Base-by-base conservation (phyloP, 2,113 vertebrate genomes). In the Strigops habroptila region DNA sequence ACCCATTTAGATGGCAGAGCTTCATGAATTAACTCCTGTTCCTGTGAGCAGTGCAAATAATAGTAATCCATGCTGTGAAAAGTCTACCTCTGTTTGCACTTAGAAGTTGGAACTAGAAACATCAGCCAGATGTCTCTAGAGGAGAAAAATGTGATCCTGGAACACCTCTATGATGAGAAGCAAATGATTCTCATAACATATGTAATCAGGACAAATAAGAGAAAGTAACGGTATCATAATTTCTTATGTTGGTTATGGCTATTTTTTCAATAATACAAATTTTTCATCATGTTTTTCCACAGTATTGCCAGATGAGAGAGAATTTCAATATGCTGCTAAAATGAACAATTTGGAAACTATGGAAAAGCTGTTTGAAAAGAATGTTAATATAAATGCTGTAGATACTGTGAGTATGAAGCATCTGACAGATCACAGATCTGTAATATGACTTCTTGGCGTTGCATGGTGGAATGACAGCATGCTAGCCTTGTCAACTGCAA, bases 241-340 rank as follows among this genome's bases (percentile, higher is more conserved):
- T 14, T 19, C 39, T 88, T 71, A 52, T 7, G 1, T 33, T 77
- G 35, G 2, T 70, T 71, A 31, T 68, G 23, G 7, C 49, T 75
- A 2, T 19, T 87, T 85, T 73, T 91, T 87, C 41, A 82, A 18
- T 81, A 89, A 90, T 70, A 22, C 2, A 2, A 5, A 4, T 10
- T 59, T 78, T 62, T 57, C 21, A n/a, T 60, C 8, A 10, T 82
- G 6, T 91, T 90, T 97, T 86, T 83, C 81, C 82, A 71, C 93
- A 99, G 99, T 99, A 81, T 97, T 99, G 21, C 97, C 98, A 48
- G 88, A 94, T 64, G 99, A 99, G 95, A 99, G 97, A 97, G 94
- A 97, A 85, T 99, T 98, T 92, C 98, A 99, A 2, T 90, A 98
- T 80, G 99, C 99, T 85, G 98, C 98, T 31, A 99, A 98, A 97